Conservation (phyloP, 2,797 vertebrate species). For the Sebastes minor region DNA sequence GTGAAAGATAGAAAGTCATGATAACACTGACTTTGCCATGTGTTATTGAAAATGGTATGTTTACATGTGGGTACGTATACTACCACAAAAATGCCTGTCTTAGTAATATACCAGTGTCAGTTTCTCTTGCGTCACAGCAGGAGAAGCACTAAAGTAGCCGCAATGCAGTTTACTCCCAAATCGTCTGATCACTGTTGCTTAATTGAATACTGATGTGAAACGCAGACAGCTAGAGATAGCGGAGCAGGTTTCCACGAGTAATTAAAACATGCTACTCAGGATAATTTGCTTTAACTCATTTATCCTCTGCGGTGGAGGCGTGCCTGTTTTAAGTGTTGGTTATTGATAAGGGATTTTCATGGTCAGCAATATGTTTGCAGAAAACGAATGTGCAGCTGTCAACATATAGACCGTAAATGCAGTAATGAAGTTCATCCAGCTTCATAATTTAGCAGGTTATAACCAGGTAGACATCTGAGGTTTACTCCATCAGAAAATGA, state of each 20-base stretch:
- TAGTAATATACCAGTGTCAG: conserved; percentile 24
- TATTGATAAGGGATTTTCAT: conserved; percentile 51
- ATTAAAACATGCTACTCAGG: conserved; percentile 69
- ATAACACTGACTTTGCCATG: neutral
- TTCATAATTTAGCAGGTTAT: conserved; percentile 29
- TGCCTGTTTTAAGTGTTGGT: conserved; percentile 49
- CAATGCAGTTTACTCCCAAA: conserved; percentile 69
- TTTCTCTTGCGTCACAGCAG: neutral
- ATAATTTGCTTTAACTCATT: conserved; percentile 62
- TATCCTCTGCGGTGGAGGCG: conserved; percentile 36
- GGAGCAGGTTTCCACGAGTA: conserved; percentile 57
- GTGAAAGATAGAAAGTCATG: neutral
- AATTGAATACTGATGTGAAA: conserved; percentile 75
- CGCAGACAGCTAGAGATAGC: conserved; percentile 56
- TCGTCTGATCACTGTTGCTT: conserved; percentile 65
- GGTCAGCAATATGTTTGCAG: conserved; percentile 44
- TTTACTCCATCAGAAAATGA: conserved; percentile 18
- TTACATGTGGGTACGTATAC: neutral
- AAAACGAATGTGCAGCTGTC: conserved; percentile 22
- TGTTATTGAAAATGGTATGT: neutral
- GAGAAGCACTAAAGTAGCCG: conserved; percentile 44
- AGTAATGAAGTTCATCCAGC: conserved; percentile 7
- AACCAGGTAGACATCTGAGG: conserved; percentile 11
- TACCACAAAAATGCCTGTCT: neutral
- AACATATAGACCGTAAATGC: neutral